A percentile compares a stretch with the other conserved stretches of the same genome.
Evolutionary conservation across 1,140 invertebrate species (phyloP).

Genomic region (Fopius arisanus): DNA sequence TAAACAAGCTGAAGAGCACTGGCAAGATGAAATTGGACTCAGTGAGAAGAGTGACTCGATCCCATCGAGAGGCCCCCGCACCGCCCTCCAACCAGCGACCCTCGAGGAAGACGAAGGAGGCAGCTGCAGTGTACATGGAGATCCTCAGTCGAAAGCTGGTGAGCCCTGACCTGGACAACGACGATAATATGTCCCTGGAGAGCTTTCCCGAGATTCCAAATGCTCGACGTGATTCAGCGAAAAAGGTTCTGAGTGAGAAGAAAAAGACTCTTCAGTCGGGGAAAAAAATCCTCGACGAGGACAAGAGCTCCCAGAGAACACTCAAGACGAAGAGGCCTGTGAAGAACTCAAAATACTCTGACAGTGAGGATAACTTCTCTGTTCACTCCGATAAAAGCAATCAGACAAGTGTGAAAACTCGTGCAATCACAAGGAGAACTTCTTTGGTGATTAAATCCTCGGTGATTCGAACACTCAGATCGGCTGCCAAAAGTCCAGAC

Average conservation of each 20-base stretch:
- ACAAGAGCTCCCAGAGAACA: constrained; percentile 33
- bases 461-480: constrained; percentile 45
- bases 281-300: constrained; percentile 24
- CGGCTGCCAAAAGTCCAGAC: constrained; percentile 41
- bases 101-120: constrained; percentile 78
- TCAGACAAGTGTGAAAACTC: constrained; percentile 27
- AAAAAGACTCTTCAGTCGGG: neutral
- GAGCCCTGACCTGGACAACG: constrained; percentile 68
- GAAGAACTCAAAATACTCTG: constrained; percentile 53
- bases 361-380: constrained; percentile 54
- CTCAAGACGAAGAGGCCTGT: constrained; percentile 52
- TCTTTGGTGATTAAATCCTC: constrained; percentile 39
- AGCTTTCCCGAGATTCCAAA: constrained; percentile 75
- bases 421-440: constrained; percentile 48
- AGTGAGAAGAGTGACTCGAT: constrained; percentile 54
- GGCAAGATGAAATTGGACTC: constrained; percentile 52
- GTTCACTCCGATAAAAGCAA: constrained; percentile 46
- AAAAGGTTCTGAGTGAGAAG: constrained; percentile 71
- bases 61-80: constrained; percentile 40
- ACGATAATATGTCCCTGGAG: constrained; percentile 70
- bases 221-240: constrained; percentile 62
- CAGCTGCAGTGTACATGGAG: constrained; percentile 78
- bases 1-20: constrained; percentile 48
- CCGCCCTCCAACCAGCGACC: constrained; percentile 61
- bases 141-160: constrained; percentile 75